Evolutionary conservation across 2,797 vertebrate species (phyloP).

Genomic region (Microcaecilia unicolor): DNA sequence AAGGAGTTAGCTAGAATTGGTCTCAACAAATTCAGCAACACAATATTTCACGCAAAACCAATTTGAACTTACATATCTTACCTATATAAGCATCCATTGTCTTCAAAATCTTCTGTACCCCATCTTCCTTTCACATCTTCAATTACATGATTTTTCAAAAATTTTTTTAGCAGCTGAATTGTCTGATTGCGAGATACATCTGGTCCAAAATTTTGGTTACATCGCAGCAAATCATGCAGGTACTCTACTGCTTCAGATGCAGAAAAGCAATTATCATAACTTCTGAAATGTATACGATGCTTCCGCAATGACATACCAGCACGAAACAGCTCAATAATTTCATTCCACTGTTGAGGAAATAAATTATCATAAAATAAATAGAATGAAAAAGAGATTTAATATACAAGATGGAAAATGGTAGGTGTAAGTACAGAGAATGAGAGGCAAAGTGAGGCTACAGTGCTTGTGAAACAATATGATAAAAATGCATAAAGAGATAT

Average conservation of each 20-base stretch:
- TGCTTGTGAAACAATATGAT: too few relatives aligned
- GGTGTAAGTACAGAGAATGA: background rate
- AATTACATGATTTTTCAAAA: slow-evolving; percentile 87
- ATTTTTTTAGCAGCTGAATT: slow-evolving; percentile 83
- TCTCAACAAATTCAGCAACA: too few relatives aligned
- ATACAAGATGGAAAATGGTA: too few relatives aligned
- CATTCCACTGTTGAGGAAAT: slow-evolving; percentile 80
- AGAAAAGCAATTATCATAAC: slow-evolving; percentile 77
- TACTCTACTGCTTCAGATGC: slow-evolving; percentile 79
- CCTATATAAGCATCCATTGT: slow-evolving; percentile 79
- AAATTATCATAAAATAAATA: background rate
- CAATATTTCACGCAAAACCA: too few relatives aligned
- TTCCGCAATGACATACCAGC: slow-evolving; percentile 74
- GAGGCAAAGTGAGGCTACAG: background rate
- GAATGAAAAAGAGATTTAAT: too few relatives aligned
- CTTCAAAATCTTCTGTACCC: slow-evolving; percentile 87
- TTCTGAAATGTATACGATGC: slow-evolving; percentile 84
- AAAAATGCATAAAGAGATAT: too few relatives aligned
- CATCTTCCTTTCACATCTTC: slow-evolving; percentile 89
- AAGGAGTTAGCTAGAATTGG: too few relatives aligned
- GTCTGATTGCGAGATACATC: slow-evolving; percentile 88
- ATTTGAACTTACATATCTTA: slow-evolving; percentile 32
- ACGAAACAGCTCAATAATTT: slow-evolving; percentile 86
- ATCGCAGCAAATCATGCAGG: slow-evolving; percentile 70
- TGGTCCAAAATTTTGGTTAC: slow-evolving; percentile 85